A percentile compares a stretch with the other conserved stretches of the same genome.
Conservation (phyloP, 1,140 invertebrate species). For the Colletes gigas region DNA sequence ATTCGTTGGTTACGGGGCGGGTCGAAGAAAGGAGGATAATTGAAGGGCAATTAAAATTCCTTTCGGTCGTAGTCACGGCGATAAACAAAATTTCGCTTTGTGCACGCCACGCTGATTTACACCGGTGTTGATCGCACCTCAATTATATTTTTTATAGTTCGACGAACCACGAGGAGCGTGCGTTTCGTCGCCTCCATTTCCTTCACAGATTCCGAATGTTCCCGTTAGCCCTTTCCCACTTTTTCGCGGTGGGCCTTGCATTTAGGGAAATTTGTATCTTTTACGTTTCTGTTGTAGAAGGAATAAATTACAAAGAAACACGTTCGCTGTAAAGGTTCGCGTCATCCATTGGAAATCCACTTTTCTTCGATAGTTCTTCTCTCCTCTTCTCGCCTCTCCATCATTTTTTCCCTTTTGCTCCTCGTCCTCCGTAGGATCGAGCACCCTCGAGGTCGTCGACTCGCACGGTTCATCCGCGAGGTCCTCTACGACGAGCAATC, state of each 20-base stretch:
- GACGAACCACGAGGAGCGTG: background rate
- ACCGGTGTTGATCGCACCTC: conserved; percentile 7
- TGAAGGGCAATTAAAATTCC: conserved; percentile 48
- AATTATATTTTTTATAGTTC: conserved; percentile 37
- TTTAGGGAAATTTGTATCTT: background rate
- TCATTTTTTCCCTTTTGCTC: conserved; percentile 14
- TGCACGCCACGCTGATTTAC: conserved; percentile 6
- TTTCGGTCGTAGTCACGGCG: conserved; percentile 12
- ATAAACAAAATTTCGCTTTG: conserved; percentile 32
- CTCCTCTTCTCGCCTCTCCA: background rate
- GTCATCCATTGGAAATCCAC: conserved; percentile 52
- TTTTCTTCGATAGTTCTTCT: conserved; percentile 20
- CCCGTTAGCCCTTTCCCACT: too few species aligned
- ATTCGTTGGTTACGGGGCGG: too few species aligned
- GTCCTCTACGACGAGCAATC: conserved; percentile 64
- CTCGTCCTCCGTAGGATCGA: conserved; percentile 39
- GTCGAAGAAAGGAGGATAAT: conserved; percentile 1
- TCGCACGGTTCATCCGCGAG: conserved; percentile 53
- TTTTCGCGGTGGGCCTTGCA: too few species aligned
- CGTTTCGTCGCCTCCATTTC: too few species aligned
- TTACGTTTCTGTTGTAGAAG: background rate
- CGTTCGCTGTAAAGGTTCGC: conserved; percentile 16
- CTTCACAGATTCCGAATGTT: too few species aligned
- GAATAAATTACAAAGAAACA: background rate
- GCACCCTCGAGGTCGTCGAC: conserved; percentile 56